These are phyloP conservation scores for Cassiopea xamachana DNA, from an alignment of 30 jellyfish, hydroid and myxozoan genomes.

Conservation along the genomic window DNA sequence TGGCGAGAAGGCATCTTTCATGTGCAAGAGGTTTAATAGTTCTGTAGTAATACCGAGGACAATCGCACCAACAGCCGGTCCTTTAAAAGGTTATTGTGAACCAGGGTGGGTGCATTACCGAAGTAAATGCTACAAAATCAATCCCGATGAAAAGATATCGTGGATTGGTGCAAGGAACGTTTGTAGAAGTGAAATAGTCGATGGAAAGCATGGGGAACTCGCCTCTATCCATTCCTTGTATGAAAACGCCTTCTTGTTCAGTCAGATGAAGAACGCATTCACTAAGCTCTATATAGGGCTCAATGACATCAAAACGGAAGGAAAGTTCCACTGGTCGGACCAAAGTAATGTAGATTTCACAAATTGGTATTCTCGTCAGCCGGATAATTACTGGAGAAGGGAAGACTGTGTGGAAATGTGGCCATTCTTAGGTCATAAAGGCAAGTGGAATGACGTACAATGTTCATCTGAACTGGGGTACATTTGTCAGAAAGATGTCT, in stretches of 20 bases:
- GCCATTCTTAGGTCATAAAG: constrained; percentile 74
- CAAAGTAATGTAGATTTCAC: constrained; percentile 82
- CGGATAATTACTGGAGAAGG: constrained; percentile 74
- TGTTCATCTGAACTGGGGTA: constrained; percentile 78
- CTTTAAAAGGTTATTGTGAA: constrained; percentile 80
- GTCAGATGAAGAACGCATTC: constrained; percentile 68
- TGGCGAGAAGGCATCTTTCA: constrained; percentile 57
- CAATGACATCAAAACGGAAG: constrained; percentile 76
- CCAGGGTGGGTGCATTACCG: constrained; percentile 86
- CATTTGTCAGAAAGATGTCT: constrained; percentile 83
- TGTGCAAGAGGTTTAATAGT: constrained; percentile 77
- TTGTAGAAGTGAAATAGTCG: constrained; percentile 25
- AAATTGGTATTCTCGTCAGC: constrained; percentile 84
- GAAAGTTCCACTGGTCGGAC: constrained; percentile 90
- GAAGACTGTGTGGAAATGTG: constrained; percentile 93
- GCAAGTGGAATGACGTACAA: constrained; percentile 90
- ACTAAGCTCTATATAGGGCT: constrained; percentile 81
- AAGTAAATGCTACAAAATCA: constrained; percentile 75
- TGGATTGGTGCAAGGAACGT: constrained; percentile 70
- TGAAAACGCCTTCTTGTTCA: constrained; percentile 86
- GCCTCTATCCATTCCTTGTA: constrained; percentile 81
- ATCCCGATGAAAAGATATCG: constrained; percentile 26
- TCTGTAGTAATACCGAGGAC: constrained; percentile 48
- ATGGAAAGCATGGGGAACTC: constrained; percentile 67
- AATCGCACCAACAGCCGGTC: constrained; percentile 83